Evolutionary conservation across 2,113 vertebrate genomes (phyloP).

Genomic region (Tupaia tana): DNA sequence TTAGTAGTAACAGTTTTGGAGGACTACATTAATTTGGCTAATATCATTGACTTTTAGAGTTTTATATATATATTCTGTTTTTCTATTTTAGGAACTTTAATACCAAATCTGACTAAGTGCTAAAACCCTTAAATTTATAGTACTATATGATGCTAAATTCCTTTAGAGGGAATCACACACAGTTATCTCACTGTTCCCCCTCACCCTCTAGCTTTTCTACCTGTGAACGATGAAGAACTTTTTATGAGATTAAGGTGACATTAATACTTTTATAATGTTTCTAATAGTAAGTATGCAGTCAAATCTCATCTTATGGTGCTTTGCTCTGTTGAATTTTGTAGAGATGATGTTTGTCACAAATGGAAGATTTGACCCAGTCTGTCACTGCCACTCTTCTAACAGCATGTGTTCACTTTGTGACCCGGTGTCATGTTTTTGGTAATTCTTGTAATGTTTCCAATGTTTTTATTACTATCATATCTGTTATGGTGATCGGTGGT

Average conservation of each 20-base stretch:
- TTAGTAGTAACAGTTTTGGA: background rate
- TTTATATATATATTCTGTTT: background rate
- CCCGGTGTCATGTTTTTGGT: too few relatives aligned
- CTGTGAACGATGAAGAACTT: background rate
- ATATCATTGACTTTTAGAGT: background rate
- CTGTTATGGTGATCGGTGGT: too few relatives aligned
- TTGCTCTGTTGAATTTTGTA: too few relatives aligned
- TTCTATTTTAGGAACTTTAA: conserved; percentile 18
- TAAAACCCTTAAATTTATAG: background rate
- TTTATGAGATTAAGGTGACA: background rate
- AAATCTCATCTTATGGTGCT: too few relatives aligned
- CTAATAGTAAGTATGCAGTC: background rate
- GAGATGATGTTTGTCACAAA: too few relatives aligned
- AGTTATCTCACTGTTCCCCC: background rate
- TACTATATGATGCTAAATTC: background rate
- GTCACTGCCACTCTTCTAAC: too few relatives aligned
- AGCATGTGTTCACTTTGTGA: too few relatives aligned
- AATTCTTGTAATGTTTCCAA: too few relatives aligned
- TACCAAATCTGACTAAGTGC: background rate
- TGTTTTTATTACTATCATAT: too few relatives aligned
- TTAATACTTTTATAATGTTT: background rate
- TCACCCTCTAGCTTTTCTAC: background rate
- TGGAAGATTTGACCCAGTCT: too few relatives aligned
- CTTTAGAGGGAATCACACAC: background rate
- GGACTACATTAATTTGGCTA: background rate